Conservation (phyloP, 2,888 invertebrate genomes). For the Sinelater perroti region DNA sequence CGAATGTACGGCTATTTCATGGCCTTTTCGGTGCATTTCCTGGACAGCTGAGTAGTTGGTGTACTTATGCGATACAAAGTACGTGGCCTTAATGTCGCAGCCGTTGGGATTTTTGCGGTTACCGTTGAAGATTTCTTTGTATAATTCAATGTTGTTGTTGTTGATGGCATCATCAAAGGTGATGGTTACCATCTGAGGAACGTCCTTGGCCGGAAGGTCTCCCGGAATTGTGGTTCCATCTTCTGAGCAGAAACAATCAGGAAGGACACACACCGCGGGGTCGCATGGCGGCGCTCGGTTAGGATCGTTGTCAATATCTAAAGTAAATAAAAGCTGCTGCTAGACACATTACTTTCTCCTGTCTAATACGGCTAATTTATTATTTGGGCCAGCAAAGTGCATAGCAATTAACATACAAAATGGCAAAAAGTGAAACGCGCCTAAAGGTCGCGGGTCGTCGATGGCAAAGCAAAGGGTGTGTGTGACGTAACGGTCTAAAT, state of each 20-base stretch:
- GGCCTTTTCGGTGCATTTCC: constrained; percentile 89
- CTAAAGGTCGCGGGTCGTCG: constrained; percentile 39
- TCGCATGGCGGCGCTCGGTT: constrained; percentile 93
- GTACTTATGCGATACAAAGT: constrained; percentile 93
- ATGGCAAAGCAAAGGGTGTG: constrained; percentile 43
- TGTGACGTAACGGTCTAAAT: constrained; percentile 44
- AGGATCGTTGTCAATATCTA: constrained; percentile 93
- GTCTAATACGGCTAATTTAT: constrained; percentile 10
- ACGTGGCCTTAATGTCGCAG: constrained; percentile 91
- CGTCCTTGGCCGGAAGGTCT: constrained; percentile 82
- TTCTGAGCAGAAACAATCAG: constrained; percentile 94
- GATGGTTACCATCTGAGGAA: constrained; percentile 94
- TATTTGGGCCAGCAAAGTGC: not conserved
- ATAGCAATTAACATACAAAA: constrained; percentile 11
- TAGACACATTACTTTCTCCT: constrained; percentile 32
- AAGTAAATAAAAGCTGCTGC: constrained; percentile 43
- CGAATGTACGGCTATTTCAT: constrained; percentile 93
- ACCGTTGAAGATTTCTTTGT: constrained; percentile 90
- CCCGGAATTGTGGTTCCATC: constrained; percentile 89
- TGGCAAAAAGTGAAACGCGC: constrained; percentile 46
- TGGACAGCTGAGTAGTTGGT: constrained; percentile 93
- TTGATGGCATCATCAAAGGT: constrained; percentile 96
- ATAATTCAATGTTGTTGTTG: constrained; percentile 92
- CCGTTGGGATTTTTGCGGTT: constrained; percentile 92
- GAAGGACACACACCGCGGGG: constrained; percentile 83